A percentile compares a stretch with the other conserved stretches of the same genome.
Evolutionary conservation across 2,797 vertebrate species (phyloP).

Genomic region (Petrocephalus sullivani): DNA sequence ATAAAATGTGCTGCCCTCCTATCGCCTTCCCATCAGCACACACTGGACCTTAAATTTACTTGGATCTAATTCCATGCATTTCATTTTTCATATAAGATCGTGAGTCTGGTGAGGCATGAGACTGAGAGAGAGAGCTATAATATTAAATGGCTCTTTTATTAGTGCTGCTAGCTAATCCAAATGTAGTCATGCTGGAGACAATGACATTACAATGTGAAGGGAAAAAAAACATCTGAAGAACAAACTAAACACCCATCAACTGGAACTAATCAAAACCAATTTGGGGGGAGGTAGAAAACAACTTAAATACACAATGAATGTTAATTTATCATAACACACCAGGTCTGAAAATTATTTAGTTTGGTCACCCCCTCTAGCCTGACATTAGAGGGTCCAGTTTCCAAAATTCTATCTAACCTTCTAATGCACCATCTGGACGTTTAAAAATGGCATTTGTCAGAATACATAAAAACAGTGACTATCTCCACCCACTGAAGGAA

Average conservation of each 20-base stretch:
- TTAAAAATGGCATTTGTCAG: neutral
- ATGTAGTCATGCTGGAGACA: neutral
- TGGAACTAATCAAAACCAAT: neutral
- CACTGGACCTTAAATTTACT: neutral
- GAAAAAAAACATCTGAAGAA: neutral
- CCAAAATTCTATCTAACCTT: neutral
- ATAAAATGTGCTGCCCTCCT: neutral
- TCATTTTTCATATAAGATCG: neutral
- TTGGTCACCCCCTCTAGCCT: neutral
- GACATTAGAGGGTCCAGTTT: neutral
- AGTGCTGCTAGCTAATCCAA: neutral
- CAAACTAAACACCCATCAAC: neutral
- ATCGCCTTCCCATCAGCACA: neutral
- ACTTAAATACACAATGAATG: neutral
- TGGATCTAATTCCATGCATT: neutral
- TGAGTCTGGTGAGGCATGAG: neutral
- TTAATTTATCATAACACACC: neutral
- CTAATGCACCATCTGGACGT: neutral
- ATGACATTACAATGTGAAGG: neutral
- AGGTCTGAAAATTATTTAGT: neutral
- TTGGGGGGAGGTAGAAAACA: neutral
- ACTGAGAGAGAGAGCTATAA: neutral
- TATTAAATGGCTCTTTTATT: neutral
- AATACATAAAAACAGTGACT: neutral
- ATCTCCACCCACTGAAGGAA: neutral